Evolutionary conservation across 2,113 vertebrate species (phyloP), one percentile per base, ranked within the genome.

Genomic region (Mystacornis crossleyi): DNA sequence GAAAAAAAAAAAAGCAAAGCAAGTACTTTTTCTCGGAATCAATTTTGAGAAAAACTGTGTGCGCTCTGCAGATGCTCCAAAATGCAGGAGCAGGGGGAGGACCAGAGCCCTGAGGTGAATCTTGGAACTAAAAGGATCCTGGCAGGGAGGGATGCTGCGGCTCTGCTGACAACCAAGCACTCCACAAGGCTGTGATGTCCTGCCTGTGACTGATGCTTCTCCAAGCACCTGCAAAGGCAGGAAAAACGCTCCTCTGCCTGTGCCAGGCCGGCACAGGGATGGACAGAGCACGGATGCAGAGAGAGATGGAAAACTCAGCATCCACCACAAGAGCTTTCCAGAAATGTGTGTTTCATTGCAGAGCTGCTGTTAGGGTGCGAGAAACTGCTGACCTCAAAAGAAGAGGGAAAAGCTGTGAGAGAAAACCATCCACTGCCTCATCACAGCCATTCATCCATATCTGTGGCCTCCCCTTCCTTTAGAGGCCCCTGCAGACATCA

Each of bases 241-340:
- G 42, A 33, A 42, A 77, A 78, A 45, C 0, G 1, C n/a, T 55
- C 24, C 9, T 5, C n/a, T 77, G 34, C 48, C 74, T 28, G 4
- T 1, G 0, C 20, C 50, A 38, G 60, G 11, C 36, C 3, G 1
- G 54, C 36, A 57, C 1, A 0, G 23, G 47, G 34, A 47, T 18
- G 26, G 43, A 79, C n/a, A 60, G 62, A 69, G 50, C 58, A 31
- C 26, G 47, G 55, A 42, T 34, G 64, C 28, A 69, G 71, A 58
- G 36, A 55, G 84, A 23, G 34, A 45, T 6, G 14, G 36, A 61
- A 67, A 93, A 86, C 43, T n/a, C 16, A 2, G 14, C 4, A 4
- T 18, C 64, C 19, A 42, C 26, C 29, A 51, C 24, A 51, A 58
- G 43, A 93, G 73, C 74, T 75, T 96, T 91, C 90, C 73, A 74